A percentile compares a stretch with the other conserved stretches of the same genome.
These are phyloP conservation scores for Callimorpha dominula DNA, from an alignment of 2,888 invertebrate genomes.

Conservation along the genomic window DNA sequence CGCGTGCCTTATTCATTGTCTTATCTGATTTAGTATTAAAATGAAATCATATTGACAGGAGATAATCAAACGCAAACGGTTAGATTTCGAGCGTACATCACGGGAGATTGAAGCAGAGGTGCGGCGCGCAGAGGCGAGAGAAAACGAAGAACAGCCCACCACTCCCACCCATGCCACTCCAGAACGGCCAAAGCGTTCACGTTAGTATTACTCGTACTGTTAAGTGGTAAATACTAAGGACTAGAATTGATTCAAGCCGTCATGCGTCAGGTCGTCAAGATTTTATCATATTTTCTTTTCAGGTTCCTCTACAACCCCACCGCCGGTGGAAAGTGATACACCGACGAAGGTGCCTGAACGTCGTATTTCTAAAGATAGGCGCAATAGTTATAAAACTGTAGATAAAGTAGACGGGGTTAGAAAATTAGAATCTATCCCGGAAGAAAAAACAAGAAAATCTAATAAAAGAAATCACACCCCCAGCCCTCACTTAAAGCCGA, in stretches of 20 bases:
- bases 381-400: constrained; percentile 65
- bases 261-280: not conserved
- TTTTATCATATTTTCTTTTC: constrained; percentile 25
- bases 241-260: not conserved
- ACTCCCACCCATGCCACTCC: constrained; percentile 55
- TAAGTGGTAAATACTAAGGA: not conserved
- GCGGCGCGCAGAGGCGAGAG: constrained; percentile 88
- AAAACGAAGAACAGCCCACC: constrained; percentile 58
- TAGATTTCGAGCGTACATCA: constrained; percentile 91
- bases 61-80: constrained; percentile 88
- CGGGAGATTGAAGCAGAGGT: constrained; percentile 91
- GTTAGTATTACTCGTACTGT: constrained; percentile 31
- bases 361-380: constrained; percentile 72
- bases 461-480: constrained; percentile 70
- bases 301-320: constrained; percentile 79
- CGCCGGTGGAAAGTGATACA: constrained; percentile 71
- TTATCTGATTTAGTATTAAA: not conserved
- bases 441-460: constrained; percentile 71
- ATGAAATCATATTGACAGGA: constrained; percentile 73
- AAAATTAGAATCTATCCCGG: constrained; percentile 70
- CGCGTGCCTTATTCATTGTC: too few species aligned
- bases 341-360: constrained; percentile 73
- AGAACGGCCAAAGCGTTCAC: constrained; percentile 45
- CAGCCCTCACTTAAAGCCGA: constrained; percentile 64
- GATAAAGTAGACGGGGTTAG: constrained; percentile 70